phyloP scores from a whole-genome alignment of 2,113 vertebrate genomes.

The Gila orcuttii region DNA sequence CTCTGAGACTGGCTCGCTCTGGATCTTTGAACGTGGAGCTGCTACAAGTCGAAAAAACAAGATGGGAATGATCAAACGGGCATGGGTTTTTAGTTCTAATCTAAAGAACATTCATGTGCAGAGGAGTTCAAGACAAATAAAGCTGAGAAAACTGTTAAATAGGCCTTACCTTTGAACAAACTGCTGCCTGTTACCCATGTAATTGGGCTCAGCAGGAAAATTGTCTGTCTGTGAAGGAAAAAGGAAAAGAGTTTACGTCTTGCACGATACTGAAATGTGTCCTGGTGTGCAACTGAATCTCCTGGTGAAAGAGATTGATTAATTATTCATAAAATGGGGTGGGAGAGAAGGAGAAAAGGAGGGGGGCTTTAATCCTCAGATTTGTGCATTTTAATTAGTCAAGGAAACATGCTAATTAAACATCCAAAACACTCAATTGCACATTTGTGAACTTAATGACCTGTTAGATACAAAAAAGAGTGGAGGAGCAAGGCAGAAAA shows the following conservation, averaged over 20 bases:
- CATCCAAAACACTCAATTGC: slow-evolving; percentile 78
- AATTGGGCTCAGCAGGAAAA: slow-evolving; percentile 99
- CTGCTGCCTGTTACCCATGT: slow-evolving; percentile 99
- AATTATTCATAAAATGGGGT: slow-evolving; percentile 82
- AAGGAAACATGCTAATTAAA: slow-evolving; percentile 84
- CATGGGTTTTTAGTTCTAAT: slow-evolving; percentile 68
- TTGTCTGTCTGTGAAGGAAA: slow-evolving; percentile 98
- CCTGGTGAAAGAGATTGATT: slow-evolving; percentile 87
- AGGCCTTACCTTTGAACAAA: slow-evolving; percentile 99
- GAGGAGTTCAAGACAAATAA: slow-evolving; percentile 74
- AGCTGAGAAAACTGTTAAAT: slow-evolving; percentile 83
- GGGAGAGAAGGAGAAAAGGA: slow-evolving; percentile 1
- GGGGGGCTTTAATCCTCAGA: slow-evolving; percentile 60
- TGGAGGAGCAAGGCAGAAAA: slow-evolving; percentile 64
- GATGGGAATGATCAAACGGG: slow-evolving; percentile 55
- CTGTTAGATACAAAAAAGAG: slow-evolving; percentile 83
- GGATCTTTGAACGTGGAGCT: slow-evolving; percentile 99
- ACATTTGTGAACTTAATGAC: slow-evolving; percentile 82
- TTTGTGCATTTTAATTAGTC: slow-evolving; percentile 88
- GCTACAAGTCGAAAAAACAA: slow-evolving; percentile 76
- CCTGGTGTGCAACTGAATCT: slow-evolving; percentile 89
- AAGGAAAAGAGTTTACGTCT: slow-evolving; percentile 82
- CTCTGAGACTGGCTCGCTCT: slow-evolving; percentile 97
- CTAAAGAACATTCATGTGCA: slow-evolving; percentile 69
- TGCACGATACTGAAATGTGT: slow-evolving; percentile 83